Base-by-base conservation (phyloP, 2,888 invertebrate genomes). In the Nebria brevicollis region DNA sequence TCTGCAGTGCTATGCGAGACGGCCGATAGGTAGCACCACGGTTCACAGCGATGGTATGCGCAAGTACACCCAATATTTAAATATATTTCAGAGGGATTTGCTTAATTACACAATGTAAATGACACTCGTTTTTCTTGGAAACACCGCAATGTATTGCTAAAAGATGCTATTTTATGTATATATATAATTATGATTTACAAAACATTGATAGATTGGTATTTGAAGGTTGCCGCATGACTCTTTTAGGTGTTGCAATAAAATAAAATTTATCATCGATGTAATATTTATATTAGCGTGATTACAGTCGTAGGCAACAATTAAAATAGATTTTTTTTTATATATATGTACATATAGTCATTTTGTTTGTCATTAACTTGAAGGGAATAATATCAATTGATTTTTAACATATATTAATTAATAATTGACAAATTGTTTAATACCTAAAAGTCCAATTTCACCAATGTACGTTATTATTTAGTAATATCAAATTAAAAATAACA, bases 51-150 rank as follows among this genome's bases (percentile, higher is more conserved):
- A 34, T 5, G 34, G 5, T 34, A 4, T 73, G 54, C 54, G 54
- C 54, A 54, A 11, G 8, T 54, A 54, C 73, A 42, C 43, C 10
- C 10, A 20, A 73, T 41, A 15, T 72, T 34, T 73, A 54, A 41
- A 68, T 73, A 75, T 41, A 72, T 73, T 73, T 78, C 42, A 73
- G 73, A 66, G 66, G 73, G 72, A 72, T 70, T 25, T 64, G 54
- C 43, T 26, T 72, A 72, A 77, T 73, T 78, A 78, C 73, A 73
- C 78, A 78, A 78, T 25, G 34, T 25, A 65, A 78, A 78, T 79
- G 75, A 79, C 79, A 43, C 68, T 43, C 11, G 11, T 74, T 79
- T 20, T 79, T 79, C 79, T 66, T 20, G 75, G 75, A 79, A 79
- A 74, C 68, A 72, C 65, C 15, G 76, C n/a, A 72, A 77, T 77